A percentile compares a stretch with the other conserved stretches of the same genome.
Evolutionary conservation across 2,888 invertebrate genomes (phyloP).

Genomic region (Drosophila picticornis): DNA sequence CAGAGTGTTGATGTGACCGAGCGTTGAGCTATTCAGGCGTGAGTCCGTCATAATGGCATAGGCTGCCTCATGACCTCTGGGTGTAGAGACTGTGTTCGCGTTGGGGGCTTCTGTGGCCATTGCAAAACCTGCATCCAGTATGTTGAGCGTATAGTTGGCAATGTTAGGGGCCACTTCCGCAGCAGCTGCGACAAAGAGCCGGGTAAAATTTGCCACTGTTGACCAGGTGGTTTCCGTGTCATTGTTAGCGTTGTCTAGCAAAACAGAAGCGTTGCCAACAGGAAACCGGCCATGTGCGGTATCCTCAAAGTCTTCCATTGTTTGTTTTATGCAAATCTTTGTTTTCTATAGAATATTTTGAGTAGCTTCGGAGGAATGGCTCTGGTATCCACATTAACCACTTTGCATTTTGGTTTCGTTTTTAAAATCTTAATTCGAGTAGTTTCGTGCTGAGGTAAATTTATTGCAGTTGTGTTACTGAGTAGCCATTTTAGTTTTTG

Average conservation of each 20-base stretch:
- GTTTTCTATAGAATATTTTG: neutral
- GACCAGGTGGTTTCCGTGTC: slow-evolving; percentile 58
- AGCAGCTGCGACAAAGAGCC: slow-evolving; percentile 50
- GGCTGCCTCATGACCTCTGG: slow-evolving; percentile 41
- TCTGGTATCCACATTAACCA: slow-evolving; percentile 2
- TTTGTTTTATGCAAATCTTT: neutral
- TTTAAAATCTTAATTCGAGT: slow-evolving; percentile 23
- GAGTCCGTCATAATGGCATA: slow-evolving; percentile 56
- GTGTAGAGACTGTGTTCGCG: slow-evolving; percentile 7
- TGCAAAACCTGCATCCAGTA: slow-evolving; percentile 59
- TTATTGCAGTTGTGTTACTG: neutral
- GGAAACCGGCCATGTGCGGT: slow-evolving; percentile 15
- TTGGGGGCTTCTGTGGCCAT: slow-evolving; percentile 47
- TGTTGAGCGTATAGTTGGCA: slow-evolving; percentile 68
- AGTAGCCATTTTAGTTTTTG: neutral
- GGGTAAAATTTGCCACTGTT: slow-evolving; percentile 51
- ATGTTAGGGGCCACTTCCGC: slow-evolving; percentile 53
- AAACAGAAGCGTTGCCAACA: slow-evolving; percentile 1
- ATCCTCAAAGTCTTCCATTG: slow-evolving; percentile 41
- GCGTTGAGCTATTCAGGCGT: slow-evolving; percentile 44
- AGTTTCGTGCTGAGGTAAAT: slow-evolving; percentile 2
- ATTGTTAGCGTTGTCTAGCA: slow-evolving; percentile 25
- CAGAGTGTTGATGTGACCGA: slow-evolving; percentile 53
- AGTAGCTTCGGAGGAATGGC: slow-evolving; percentile 2
- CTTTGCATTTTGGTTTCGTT: slow-evolving; percentile 25